phyloP scores from a whole-genome alignment of 2,888 invertebrate genomes.

The Lagria hirta region DNA sequence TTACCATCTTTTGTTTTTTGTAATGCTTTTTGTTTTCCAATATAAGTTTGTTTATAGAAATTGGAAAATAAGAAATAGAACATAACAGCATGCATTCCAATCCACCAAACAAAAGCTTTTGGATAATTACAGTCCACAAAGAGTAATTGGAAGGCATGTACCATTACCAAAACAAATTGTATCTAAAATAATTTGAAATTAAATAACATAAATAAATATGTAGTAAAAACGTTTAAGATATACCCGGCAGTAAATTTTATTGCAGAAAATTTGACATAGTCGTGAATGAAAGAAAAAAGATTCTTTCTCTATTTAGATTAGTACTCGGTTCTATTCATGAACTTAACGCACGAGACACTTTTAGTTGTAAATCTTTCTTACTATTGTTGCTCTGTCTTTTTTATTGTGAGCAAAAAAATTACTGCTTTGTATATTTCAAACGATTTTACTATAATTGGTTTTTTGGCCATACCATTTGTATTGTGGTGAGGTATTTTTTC shows the following conservation, averaged over 20 bases:
- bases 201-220: slow-evolving; percentile 1
- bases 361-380: no score
- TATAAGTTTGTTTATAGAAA: slow-evolving; percentile 83
- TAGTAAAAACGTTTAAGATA: no score
- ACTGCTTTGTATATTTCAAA: no score
- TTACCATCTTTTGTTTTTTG: no score
- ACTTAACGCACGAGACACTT: no score
- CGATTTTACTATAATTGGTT: no score
- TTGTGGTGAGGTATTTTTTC: slow-evolving; percentile 89
- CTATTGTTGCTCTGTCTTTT: no score
- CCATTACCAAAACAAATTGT: slow-evolving; percentile 85
- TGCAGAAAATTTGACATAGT: no score
- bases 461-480: slow-evolving; percentile 95
- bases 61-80: slow-evolving; percentile 91
- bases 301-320: no score
- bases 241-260: no score
- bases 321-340: no score
- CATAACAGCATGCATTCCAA: slow-evolving; percentile 87
- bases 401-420: no score
- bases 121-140: slow-evolving; percentile 91
- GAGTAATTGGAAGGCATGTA: slow-evolving; percentile 87
- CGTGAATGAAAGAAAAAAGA: slow-evolving; percentile 16
- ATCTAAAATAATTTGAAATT: slow-evolving; percentile 55
- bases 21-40: slow-evolving; percentile 54
- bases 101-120: slow-evolving; percentile 85